Conservation (phyloP, 1,140 invertebrate species). For the Euwallacea similis region DNA sequence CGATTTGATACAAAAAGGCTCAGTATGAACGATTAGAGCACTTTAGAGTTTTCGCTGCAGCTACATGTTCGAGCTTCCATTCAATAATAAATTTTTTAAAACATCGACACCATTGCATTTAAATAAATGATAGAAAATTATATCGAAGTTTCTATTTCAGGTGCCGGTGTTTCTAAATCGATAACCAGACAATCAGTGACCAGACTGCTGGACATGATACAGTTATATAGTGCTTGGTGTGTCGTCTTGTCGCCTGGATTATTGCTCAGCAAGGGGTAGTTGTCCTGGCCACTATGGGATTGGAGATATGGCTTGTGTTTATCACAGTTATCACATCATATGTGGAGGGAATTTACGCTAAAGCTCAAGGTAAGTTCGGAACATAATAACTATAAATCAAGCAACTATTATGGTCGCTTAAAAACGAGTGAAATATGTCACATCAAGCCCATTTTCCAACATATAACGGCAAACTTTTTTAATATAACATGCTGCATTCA, state of each 20-base stretch:
- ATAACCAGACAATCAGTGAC: no score
- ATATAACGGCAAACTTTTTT: constrained; percentile 13
- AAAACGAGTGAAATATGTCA: no score
- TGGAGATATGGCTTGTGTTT: constrained; percentile 21
- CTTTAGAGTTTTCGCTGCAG: no score
- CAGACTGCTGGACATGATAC: constrained; percentile 14
- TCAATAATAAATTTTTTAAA: no score
- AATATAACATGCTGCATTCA: constrained; percentile 2
- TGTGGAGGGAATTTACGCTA: constrained; percentile 6
- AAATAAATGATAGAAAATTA: no score
- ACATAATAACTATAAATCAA: neutral
- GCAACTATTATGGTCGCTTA: no score
- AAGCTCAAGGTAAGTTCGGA: constrained; percentile 19
- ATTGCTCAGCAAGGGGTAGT: constrained; percentile 12
- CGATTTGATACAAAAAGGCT: no score
- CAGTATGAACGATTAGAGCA: no score
- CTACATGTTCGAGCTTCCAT: no score
- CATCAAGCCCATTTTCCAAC: neutral
- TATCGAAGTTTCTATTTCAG: no score
- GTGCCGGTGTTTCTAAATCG: no score
- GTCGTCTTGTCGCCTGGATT: constrained; percentile 5
- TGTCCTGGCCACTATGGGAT: constrained; percentile 14
- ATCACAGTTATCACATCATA: constrained; percentile 6
- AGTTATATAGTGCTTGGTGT: constrained; percentile 3
- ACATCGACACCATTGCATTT: no score